Percentiles rank a stretch among this genome's conserved stretches.
These are phyloP conservation scores for Dendrocincla tyrannina DNA, from an alignment of 2,797 vertebrate genomes.

Conservation along the genomic window DNA sequence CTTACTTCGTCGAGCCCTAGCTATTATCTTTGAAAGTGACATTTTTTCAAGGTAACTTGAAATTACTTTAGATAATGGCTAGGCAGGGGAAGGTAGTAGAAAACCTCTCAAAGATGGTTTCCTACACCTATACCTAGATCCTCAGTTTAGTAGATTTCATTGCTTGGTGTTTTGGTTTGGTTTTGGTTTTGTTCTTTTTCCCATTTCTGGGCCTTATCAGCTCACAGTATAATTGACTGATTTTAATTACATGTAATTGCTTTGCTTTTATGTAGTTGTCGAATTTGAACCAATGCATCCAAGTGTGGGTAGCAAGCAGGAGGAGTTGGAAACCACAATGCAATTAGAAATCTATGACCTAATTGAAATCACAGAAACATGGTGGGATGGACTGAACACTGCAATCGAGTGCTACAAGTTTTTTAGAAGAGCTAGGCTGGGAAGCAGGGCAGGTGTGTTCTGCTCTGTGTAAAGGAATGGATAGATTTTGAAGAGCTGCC, in stretches of 20 bases:
- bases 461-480: too few species aligned
- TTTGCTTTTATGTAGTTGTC: background rate
- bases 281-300: background rate
- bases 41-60: background rate
- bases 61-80: background rate
- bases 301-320: background rate
- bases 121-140: background rate
- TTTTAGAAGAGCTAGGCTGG: background rate
- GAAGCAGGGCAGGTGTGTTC: background rate
- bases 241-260: background rate
- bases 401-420: too few species aligned
- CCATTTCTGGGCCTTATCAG: background rate
- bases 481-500: background rate
- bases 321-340: background rate
- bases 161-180: background rate
- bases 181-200: accelerated
- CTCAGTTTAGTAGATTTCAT: background rate
- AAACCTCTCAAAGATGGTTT: background rate
- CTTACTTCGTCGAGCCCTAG: background rate
- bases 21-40: background rate
- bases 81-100: background rate
- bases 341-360: background rate
- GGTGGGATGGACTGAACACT: background rate
- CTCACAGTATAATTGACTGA: background rate
- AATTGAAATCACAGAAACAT: background rate